Percentiles rank a stretch among this genome's conserved stretches.
These are phyloP conservation scores for Gorilla gorilla DNA, from an alignment of 2,113 vertebrate species.

Conservation along the genomic window DNA sequence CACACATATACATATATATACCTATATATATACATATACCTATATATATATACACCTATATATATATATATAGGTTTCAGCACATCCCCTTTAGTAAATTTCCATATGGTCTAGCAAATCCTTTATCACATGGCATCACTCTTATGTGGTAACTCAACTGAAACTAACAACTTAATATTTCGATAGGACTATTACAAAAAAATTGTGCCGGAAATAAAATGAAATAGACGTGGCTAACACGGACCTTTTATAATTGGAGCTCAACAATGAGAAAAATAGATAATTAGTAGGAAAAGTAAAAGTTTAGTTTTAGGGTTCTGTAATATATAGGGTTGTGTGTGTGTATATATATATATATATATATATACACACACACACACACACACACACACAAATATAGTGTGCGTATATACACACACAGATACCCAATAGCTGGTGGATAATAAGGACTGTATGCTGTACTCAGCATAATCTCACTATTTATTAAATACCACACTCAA, in stretches of 20 bases:
- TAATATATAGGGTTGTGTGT: neutral
- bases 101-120: neutral
- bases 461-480: too few species aligned
- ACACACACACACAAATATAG: neutral
- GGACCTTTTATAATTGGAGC: neutral
- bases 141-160: neutral
- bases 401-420: neutral
- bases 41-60: too few species aligned
- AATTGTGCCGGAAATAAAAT: neutral
- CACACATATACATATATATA: too few species aligned
- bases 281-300: neutral
- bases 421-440: accelerated
- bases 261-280: neutral
- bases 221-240: neutral
- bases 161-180: slow-evolving; percentile 33
- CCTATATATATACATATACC: too few species aligned
- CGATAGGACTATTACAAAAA: neutral
- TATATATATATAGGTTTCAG: neutral
- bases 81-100: neutral
- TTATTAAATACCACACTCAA: neutral
- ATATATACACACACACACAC: neutral
- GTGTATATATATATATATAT: too few species aligned
- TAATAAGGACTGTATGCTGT: neutral
- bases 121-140: neutral
- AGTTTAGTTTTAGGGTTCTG: slow-evolving; percentile 26